A percentile compares a stretch with the other conserved stretches of the same genome.
phyloP scores from a whole-genome alignment of 2,888 invertebrate species.

The Synanthedon myopaeformis region DNA sequence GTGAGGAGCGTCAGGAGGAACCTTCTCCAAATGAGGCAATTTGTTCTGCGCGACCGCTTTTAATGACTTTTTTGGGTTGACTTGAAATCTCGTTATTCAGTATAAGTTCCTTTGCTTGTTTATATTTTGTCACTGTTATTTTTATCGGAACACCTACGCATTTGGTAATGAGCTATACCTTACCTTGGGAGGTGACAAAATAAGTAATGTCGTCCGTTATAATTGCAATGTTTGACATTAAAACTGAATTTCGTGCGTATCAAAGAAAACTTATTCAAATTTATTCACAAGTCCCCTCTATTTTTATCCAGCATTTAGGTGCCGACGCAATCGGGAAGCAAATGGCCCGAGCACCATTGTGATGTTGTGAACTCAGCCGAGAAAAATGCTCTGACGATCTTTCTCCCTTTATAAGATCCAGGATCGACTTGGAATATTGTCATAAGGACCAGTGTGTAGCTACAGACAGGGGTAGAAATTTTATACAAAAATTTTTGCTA shows the following conservation, averaged over 20 bases:
- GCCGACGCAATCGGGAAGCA: constrained; percentile 28
- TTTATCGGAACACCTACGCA: constrained; percentile 10
- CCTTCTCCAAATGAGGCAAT: constrained; percentile 26
- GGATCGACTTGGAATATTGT: constrained; percentile 11
- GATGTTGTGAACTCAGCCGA: constrained; percentile 37
- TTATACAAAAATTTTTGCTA: too few relatives aligned
- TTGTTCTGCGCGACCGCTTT: constrained; percentile 27
- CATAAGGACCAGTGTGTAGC: constrained; percentile 25
- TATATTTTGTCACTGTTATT: constrained; percentile 19
- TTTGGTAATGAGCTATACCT: too few relatives aligned
- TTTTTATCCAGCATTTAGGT: constrained; percentile 33
- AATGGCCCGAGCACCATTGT: constrained; percentile 48
- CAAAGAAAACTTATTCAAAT: constrained; percentile 29
- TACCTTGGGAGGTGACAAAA: too few relatives aligned
- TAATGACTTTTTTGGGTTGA: constrained; percentile 30
- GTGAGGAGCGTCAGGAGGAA: constrained; percentile 10
- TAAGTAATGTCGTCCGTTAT: too few relatives aligned
- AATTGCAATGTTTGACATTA: not conserved
- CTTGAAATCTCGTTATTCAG: constrained; percentile 23
- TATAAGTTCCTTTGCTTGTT: constrained; percentile 16
- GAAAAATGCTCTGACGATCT: constrained; percentile 47
- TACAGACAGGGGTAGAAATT: constrained; percentile 15
- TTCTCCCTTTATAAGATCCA: constrained; percentile 43
- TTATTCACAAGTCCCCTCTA: constrained; percentile 25
- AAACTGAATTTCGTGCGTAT: too few relatives aligned